These are phyloP conservation scores for Dissostichus mawsoni DNA, from an alignment of 2,113 vertebrate genomes.

Conservation along the genomic window DNA sequence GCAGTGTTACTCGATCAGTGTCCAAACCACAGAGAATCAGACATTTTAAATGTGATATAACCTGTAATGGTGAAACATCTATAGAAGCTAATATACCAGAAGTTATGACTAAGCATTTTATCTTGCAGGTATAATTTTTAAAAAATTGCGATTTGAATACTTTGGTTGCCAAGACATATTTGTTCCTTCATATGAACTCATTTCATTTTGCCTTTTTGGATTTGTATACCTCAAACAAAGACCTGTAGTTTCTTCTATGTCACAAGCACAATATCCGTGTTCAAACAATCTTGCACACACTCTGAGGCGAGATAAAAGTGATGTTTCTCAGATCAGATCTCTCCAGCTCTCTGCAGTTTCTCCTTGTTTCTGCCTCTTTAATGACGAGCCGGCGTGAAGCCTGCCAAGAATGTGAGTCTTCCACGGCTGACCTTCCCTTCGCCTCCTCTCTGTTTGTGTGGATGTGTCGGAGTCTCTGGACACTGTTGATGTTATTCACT, in stretches of 20 bases:
- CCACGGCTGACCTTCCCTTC: constrained; percentile 66
- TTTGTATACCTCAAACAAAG: not conserved
- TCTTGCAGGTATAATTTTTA: no score
- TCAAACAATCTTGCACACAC: not conserved
- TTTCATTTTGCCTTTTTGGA: not conserved
- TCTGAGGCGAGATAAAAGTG: not conserved
- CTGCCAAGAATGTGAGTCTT: constrained; percentile 67
- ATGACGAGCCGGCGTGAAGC: constrained; percentile 48
- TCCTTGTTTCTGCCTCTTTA: constrained; percentile 27
- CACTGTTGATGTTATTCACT: constrained; percentile 44
- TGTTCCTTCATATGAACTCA: not conserved
- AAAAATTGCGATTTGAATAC: not conserved
- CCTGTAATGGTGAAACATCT: not conserved
- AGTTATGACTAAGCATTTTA: no score
- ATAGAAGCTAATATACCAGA: no score
- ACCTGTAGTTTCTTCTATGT: not conserved
- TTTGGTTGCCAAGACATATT: not conserved
- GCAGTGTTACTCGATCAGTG: not conserved
- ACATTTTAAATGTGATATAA: not conserved
- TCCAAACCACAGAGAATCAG: not conserved
- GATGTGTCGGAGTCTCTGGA: constrained; percentile 44
- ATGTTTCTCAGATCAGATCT: constrained; percentile 39
- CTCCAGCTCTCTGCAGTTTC: not conserved
- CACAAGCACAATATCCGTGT: not conserved
- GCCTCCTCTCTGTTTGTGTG: constrained; percentile 58